Conservation (phyloP, 2,888 invertebrate species). For the Griposia aprilina region DNA sequence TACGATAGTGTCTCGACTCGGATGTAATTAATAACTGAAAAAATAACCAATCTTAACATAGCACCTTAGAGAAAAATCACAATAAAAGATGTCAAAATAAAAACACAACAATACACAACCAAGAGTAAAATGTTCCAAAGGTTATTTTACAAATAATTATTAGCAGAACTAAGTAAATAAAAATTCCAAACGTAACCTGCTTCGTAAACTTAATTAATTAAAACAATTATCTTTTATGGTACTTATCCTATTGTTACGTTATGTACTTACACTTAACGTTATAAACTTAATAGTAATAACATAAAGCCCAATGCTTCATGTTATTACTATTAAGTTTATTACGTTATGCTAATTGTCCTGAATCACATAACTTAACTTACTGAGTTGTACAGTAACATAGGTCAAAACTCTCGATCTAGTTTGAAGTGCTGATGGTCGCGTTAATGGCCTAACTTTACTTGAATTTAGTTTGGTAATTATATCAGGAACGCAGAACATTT, state of each 20-base stretch:
- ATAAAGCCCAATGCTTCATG: neutral
- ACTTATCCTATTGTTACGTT: neutral
- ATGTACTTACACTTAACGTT: neutral
- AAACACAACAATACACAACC: neutral
- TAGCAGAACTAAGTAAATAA: neutral
- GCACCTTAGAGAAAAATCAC: neutral
- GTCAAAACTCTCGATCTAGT: conserved; percentile 33
- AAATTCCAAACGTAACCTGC: neutral
- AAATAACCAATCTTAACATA: neutral
- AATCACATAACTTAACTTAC: conserved; percentile 38
- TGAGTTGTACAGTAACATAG: conserved; percentile 13
- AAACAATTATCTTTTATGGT: neutral
- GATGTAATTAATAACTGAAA: neutral
- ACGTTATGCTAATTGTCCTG: conserved; percentile 5
- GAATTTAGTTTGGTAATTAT: conserved; percentile 12
- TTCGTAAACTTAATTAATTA: neutral
- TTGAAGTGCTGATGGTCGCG: conserved; percentile 23
- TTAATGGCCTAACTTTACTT: conserved; percentile 45
- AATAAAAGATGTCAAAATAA: neutral
- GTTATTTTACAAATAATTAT: neutral
- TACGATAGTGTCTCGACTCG: neutral
- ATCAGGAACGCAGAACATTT: conserved; percentile 15
- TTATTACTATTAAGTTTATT: no score
- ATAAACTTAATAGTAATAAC: conserved; percentile 2
- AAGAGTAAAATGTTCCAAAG: neutral